Evolutionary conservation across 2,113 vertebrate genomes (phyloP), one percentile per base, ranked within the genome.

Genomic region (Pelusios castaneus): DNA sequence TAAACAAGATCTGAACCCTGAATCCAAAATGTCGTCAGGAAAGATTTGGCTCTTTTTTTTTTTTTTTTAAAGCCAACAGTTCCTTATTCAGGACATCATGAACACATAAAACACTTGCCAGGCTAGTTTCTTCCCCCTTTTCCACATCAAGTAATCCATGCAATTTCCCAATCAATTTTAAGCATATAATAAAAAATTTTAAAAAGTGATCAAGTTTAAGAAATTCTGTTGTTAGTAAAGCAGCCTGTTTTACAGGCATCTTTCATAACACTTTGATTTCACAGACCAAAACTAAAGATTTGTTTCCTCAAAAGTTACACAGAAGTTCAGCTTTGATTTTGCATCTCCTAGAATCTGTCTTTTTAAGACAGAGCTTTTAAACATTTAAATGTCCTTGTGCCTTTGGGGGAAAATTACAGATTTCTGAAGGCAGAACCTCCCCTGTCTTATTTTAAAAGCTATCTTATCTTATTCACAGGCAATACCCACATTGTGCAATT

Each of bases 401-500:
- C 47, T 67, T 89, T 22, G 52, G 47, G 56, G 70, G 5, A 67
- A 83, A 78, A 79, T 54, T 1, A 3, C 56, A 73, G 80, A 80
- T 77, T 51, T 16, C 25, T 6, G 21, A 86, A 38, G 84, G 73
- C 60, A 75, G 41, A 75, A 75, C 73, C 43, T 31, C 80, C 43
- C 31, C 49, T 0, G 10, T 58, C 4, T 60, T 85, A 47, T 60
- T 82, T 58, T 27, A 22, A 21, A 8, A 58, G 22, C 4, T 21
- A 14, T 52, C 25, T 70, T 22, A 31, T 27, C 45, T 52, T 88
- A 5, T 5, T 2, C 67, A 55, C 55, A 77, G 80, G 85, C 52
- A 4, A 16, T 0, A 7, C 63, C 63, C 73, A 58, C 11, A 12
- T 27, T 8, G 7, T 0, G 34, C 22, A 45, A 27, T 14, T 41